Evolutionary conservation across 2,888 invertebrate species (phyloP).

Genomic region (Lepidonotus clava): DNA sequence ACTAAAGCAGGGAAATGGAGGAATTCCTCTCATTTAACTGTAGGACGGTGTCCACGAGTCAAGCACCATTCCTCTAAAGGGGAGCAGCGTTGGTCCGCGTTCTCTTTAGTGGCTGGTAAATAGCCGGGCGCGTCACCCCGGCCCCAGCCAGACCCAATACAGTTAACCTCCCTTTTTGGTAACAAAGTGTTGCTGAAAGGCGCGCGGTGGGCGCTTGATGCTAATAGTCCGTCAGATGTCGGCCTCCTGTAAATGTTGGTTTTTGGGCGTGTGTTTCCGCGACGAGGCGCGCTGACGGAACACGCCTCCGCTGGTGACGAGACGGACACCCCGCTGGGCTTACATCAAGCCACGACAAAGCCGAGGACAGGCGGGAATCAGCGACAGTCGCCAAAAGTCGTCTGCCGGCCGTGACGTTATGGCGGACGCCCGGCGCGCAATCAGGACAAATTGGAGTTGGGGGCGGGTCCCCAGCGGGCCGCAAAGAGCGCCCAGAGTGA

Average conservation of each 20-base stretch:
- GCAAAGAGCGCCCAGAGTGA: too few species aligned
- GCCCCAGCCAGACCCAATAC: too few species aligned
- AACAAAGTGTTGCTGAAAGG: background rate
- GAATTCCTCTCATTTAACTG: too few species aligned
- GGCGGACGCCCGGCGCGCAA: background rate
- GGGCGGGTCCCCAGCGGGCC: too few species aligned
- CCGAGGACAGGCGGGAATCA: constrained; percentile 7
- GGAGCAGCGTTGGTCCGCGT: too few species aligned
- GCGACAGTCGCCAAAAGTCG: constrained; percentile 21
- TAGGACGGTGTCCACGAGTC: too few species aligned
- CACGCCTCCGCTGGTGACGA: background rate
- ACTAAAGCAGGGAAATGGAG: too few species aligned
- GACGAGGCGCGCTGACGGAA: background rate
- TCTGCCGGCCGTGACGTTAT: constrained; percentile 7
- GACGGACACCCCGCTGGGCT: constrained; percentile 16
- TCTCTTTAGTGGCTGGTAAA: too few species aligned
- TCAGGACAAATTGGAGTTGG: constrained; percentile 9
- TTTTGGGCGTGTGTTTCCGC: background rate
- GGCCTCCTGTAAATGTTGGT: constrained; percentile 31
- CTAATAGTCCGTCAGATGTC: background rate
- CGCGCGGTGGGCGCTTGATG: constrained; percentile 8
- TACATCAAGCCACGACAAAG: background rate
- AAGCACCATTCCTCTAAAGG: too few species aligned
- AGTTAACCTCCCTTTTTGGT: too few species aligned
- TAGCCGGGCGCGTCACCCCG: too few species aligned